phyloP scores from a whole-genome alignment of 2,113 vertebrate genomes.

The Embiotoca jacksoni region DNA sequence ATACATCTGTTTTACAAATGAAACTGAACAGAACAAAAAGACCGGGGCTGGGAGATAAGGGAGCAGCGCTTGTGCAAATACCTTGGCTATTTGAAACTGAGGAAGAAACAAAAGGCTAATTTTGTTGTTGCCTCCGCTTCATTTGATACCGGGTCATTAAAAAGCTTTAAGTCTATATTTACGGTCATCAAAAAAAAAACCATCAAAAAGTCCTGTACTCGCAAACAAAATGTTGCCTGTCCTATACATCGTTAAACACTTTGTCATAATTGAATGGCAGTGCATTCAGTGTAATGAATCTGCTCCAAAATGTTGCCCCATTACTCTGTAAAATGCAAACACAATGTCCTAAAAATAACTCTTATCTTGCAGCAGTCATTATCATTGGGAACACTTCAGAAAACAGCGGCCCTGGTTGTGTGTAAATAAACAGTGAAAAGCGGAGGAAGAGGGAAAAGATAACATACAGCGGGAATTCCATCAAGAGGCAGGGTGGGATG shows the following conservation, averaged over 20 bases:
- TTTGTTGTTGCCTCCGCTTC: slow-evolving; percentile 51
- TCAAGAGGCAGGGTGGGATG: slow-evolving; percentile 77
- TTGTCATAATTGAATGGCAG: slow-evolving; percentile 50
- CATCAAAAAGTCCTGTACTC: slow-evolving; percentile 41
- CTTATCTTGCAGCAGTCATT: slow-evolving; percentile 81
- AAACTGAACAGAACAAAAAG: slow-evolving; percentile 44
- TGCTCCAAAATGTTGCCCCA: slow-evolving; percentile 49
- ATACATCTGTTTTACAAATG: slow-evolving; percentile 60
- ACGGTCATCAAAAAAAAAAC: slow-evolving; percentile 54
- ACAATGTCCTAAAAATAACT: slow-evolving; percentile 81
- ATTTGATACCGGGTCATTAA: slow-evolving; percentile 38
- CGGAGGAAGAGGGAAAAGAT: slow-evolving; percentile 71
- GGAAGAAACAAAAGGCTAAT: slow-evolving; percentile 17
- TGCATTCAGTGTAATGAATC: slow-evolving; percentile 51
- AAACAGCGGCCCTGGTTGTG: slow-evolving; percentile 77
- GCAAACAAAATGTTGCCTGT: slow-evolving; percentile 48
- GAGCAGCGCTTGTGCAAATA: slow-evolving; percentile 44
- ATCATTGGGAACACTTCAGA: slow-evolving; percentile 80
- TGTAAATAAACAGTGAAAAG: slow-evolving; percentile 77
- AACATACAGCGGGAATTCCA: slow-evolving; percentile 75
- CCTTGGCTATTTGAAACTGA: slow-evolving; percentile 36
- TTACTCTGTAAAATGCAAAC: slow-evolving; percentile 74
- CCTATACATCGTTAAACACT: slow-evolving; percentile 40
- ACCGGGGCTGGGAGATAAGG: slow-evolving; percentile 47
- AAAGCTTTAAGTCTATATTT: slow-evolving; percentile 65